phyloP scores from a whole-genome alignment of 2,797 vertebrate genomes.

The Austrolebias charrua region DNA sequence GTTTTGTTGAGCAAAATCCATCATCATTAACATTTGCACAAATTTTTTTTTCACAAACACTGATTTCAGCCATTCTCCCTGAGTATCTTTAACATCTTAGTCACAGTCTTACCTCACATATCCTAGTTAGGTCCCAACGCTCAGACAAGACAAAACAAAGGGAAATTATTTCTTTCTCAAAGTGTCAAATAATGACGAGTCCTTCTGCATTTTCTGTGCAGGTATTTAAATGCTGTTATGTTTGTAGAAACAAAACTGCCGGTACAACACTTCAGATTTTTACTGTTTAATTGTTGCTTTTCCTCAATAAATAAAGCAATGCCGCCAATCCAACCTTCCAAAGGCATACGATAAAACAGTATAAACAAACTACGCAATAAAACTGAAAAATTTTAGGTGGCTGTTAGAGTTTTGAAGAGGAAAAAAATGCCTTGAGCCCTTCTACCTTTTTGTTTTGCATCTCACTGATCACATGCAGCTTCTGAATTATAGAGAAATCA shows the following conservation, averaged over 20 bases:
- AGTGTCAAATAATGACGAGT: slow-evolving; percentile 21
- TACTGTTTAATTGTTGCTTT: slow-evolving; percentile 24
- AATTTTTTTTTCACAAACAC: neutral
- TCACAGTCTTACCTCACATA: slow-evolving; percentile 28
- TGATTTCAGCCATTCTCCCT: slow-evolving; percentile 2
- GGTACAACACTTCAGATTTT: slow-evolving; percentile 11
- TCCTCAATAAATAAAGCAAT: slow-evolving; percentile 30
- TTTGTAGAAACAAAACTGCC: slow-evolving; percentile 4
- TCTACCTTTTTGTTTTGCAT: slow-evolving; percentile 60
- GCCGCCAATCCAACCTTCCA: slow-evolving; percentile 37
- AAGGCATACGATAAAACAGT: slow-evolving; percentile 53
- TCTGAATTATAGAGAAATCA: slow-evolving; percentile 20
- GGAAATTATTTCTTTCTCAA: neutral
- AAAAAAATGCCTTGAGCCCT: slow-evolving; percentile 46
- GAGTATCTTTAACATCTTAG: slow-evolving; percentile 20
- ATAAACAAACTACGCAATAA: slow-evolving; percentile 67
- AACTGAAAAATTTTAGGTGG: slow-evolving; percentile 69
- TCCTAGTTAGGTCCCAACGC: neutral
- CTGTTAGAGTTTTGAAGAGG: slow-evolving; percentile 33
- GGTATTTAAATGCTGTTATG: neutral
- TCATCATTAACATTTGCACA: neutral
- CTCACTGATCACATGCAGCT: slow-evolving; percentile 44
- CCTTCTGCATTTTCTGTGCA: slow-evolving; percentile 14
- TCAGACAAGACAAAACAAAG: slow-evolving; percentile 17
- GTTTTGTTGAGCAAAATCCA: neutral